phyloP scores from a whole-genome alignment of 1,140 invertebrate genomes.

The Dreissena polymorpha region DNA sequence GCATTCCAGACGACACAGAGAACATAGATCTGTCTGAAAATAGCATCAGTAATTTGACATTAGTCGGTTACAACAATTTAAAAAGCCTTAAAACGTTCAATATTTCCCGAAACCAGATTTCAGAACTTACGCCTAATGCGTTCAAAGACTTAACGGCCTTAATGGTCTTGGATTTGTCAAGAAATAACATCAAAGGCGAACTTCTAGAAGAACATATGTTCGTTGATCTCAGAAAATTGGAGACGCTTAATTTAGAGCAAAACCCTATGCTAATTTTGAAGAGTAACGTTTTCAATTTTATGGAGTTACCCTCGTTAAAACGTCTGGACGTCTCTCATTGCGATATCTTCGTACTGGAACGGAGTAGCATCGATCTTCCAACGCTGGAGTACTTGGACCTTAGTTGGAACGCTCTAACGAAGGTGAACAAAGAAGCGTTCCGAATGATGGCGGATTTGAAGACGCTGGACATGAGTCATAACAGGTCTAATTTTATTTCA shows the following conservation, averaged over 20 bases:
- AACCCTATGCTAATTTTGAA: slow-evolving; percentile 37
- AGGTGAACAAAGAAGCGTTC: slow-evolving; percentile 10
- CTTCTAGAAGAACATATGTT: slow-evolving; percentile 37
- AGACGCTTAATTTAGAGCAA: slow-evolving; percentile 6
- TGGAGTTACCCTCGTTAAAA: slow-evolving; percentile 20
- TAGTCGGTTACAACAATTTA: slow-evolving; percentile 7
- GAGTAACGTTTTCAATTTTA: slow-evolving; percentile 23
- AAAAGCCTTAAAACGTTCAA: neutral
- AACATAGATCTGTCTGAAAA: slow-evolving; percentile 35
- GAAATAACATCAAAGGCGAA: slow-evolving; percentile 29
- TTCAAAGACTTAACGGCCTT: slow-evolving; percentile 27
- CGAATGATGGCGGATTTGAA: slow-evolving; percentile 29
- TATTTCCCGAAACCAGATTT: slow-evolving; percentile 38
- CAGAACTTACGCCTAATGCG: slow-evolving; percentile 6
- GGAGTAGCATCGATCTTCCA: slow-evolving; percentile 20
- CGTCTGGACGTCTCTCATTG: slow-evolving; percentile 40
- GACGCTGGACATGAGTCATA: slow-evolving; percentile 48
- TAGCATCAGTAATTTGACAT: slow-evolving; percentile 31
- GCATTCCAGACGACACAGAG: slow-evolving; percentile 8
- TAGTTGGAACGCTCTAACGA: slow-evolving; percentile 39
- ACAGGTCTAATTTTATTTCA: too few species aligned
- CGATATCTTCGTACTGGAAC: slow-evolving; percentile 33
- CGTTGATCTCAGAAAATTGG: slow-evolving; percentile 27
- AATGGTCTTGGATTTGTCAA: slow-evolving; percentile 34
- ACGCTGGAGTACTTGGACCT: slow-evolving; percentile 27